These are phyloP conservation scores for Jaculus jaculus DNA, from an alignment of 2,113 vertebrate species.

Conservation along the genomic window DNA sequence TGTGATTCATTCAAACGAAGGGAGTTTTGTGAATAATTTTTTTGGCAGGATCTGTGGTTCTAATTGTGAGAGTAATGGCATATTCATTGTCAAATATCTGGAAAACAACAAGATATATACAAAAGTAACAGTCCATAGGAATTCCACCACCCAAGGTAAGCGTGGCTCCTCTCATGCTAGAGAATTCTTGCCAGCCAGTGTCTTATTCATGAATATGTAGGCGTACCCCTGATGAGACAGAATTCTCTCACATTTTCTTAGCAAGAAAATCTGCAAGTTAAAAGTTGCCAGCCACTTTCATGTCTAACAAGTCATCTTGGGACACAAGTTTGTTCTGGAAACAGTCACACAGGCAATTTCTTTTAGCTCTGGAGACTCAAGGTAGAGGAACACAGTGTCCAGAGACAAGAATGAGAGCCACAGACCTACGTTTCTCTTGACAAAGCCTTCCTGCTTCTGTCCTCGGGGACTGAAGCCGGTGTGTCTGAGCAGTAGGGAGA, in stretches of 20 bases:
- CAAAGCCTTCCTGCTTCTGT: neutral
- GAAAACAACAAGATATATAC: constrained; percentile 18
- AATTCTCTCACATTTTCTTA: constrained; percentile 51
- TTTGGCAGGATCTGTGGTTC: neutral
- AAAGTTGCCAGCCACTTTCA: constrained; percentile 56
- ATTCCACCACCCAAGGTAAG: constrained; percentile 18
- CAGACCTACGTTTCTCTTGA: neutral
- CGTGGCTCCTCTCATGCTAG: neutral
- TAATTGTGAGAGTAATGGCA: constrained; percentile 20
- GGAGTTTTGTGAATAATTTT: neutral
- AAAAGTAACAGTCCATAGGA: neutral
- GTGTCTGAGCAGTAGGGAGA: neutral
- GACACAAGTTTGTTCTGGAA: constrained; percentile 38
- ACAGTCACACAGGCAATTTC: neutral
- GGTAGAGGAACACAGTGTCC: neutral
- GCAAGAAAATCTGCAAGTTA: constrained; percentile 67
- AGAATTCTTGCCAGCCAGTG: neutral
- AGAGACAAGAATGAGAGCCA: neutral
- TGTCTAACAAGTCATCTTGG: constrained; percentile 66
- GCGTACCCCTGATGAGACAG: constrained; percentile 26
- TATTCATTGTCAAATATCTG: constrained; percentile 41
- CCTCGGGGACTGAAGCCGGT: neutral
- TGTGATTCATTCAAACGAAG: constrained; percentile 25
- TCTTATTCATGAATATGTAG: constrained; percentile 61
- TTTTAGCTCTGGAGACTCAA: neutral